Base-by-base conservation (phyloP, 2,888 invertebrate genomes). In the Coenonympha arcania region DNA sequence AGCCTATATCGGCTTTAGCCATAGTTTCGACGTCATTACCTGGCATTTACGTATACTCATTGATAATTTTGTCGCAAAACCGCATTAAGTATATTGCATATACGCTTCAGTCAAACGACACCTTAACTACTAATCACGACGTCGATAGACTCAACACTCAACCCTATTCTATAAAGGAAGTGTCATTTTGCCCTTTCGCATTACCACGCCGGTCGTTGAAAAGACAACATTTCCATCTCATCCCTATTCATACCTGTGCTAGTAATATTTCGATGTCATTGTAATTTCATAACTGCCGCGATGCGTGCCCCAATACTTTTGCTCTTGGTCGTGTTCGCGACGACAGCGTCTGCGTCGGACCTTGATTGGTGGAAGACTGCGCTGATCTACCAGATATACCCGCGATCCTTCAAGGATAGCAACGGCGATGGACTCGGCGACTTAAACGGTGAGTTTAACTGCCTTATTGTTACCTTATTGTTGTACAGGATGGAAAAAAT, bases 371-470 rank as follows among this genome's bases (percentile, higher is more conserved):
- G 92, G 90, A 87, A 92, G 65, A 90, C 89, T n/a, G 88, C 90
- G 1, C 85, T 91, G 4, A 84, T 93, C 53, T 95, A 95, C 74
- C 93, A 94, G 75, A 90, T 94, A 47, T 92, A 92, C 68, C 91
- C 93, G 1, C 85, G 91, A 52, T 92, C 93, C 0, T 95, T 91
- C 79, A 89, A 88, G 66, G 95, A 95, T 71, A 89, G 89, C 50
- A 72, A 92, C 65, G 89, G 88, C 0, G 92, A 93, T 66, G 94
- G 94, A 0, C 77, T 90, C 6, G 95, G 95, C 2, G 95, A 95
- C 77, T 70, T 95, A 6, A 88, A 88, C 66, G 94, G 94, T 89
- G 62, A 76, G 72, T 61, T n/a, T n/a, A n/a, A n/a, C n/a, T n/a
- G n/a, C n/a, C n/a, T n/a, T n/a, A n/a, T 6, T 20, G 8, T 19